Evolutionary conservation across 2,888 invertebrate genomes (phyloP).

Genomic region (Chesias legatella): DNA sequence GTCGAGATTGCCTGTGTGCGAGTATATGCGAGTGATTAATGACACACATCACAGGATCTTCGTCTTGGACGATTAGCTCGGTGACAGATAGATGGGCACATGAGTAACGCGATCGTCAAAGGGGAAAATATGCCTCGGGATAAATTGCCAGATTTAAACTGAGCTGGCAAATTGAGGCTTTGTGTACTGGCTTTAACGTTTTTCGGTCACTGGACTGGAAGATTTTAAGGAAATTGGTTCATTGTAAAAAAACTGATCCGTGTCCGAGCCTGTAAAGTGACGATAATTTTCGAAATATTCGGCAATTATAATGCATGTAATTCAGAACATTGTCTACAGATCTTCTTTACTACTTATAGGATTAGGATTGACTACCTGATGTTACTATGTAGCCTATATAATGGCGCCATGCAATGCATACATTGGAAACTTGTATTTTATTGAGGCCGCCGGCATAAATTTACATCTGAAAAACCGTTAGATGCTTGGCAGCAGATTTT

Average conservation of each 20-base stretch:
- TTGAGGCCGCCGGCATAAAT: no score
- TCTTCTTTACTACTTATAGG: no score
- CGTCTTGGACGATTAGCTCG: constrained; percentile 34
- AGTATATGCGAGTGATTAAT: constrained; percentile 30
- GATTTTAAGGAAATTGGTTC: constrained; percentile 9
- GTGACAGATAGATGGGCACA: constrained; percentile 30
- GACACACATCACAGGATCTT: constrained; percentile 22
- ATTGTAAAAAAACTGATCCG: neutral
- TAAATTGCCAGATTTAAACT: constrained; percentile 21
- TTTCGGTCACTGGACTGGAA: constrained; percentile 18
- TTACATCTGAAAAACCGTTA: no score
- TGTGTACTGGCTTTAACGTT: constrained; percentile 12
- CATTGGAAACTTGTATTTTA: no score
- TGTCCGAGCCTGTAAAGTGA: neutral
- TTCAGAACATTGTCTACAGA: no score
- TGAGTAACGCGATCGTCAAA: constrained; percentile 13
- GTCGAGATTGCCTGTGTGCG: no score
- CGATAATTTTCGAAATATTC: no score
- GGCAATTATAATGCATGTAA: no score
- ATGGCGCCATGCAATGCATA: no score
- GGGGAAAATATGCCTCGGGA: constrained; percentile 13
- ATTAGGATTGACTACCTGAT: no score
- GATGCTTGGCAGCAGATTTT: no score
- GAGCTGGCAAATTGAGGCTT: constrained; percentile 11
- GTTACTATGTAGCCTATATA: no score